Conservation (phyloP, 1,140 invertebrate genomes). For the Anagrus nilaparvatae region DNA sequence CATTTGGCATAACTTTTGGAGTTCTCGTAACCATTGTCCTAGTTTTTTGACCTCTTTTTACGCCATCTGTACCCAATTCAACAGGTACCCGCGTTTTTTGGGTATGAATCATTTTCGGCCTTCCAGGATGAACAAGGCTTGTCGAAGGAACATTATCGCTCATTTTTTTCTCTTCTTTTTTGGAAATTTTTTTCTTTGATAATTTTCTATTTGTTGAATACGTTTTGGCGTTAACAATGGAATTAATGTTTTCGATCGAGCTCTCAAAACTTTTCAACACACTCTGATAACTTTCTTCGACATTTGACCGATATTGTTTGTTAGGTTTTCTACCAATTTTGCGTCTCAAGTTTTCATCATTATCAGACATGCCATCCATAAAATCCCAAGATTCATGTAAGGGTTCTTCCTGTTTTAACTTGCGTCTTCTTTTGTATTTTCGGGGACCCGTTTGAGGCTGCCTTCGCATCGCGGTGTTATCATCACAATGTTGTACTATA, state of each 20-base stretch:
- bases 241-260: conserved; percentile 46
- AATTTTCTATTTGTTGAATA: conserved; percentile 34
- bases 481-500: conserved; percentile 71
- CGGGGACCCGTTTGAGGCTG: conserved; percentile 64
- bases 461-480: conserved; percentile 67
- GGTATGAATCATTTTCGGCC: conserved; percentile 65
- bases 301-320: conserved; percentile 32
- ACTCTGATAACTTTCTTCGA: conserved; percentile 41
- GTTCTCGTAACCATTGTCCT: conserved; percentile 48
- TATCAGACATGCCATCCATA: conserved; percentile 33
- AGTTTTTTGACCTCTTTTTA: conserved; percentile 45
- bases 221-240: conserved; percentile 39
- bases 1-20: conserved; percentile 39
- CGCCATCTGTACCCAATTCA: conserved; percentile 42
- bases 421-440: conserved; percentile 68
- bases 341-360: conserved; percentile 40
- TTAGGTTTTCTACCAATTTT: conserved; percentile 35
- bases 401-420: conserved; percentile 52
- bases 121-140: conserved; percentile 33
- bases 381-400: conserved; percentile 38
- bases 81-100: conserved; percentile 50
- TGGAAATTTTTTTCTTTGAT: conserved; percentile 31
- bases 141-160: conserved; percentile 13
- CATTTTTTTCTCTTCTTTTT: conserved; percentile 36
- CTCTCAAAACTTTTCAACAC: conserved; percentile 44